Evolutionary conservation across 1,140 invertebrate species (phyloP), one percentile per base, ranked within the genome.

Genomic region (Mycetomoellerius zeteki): DNA sequence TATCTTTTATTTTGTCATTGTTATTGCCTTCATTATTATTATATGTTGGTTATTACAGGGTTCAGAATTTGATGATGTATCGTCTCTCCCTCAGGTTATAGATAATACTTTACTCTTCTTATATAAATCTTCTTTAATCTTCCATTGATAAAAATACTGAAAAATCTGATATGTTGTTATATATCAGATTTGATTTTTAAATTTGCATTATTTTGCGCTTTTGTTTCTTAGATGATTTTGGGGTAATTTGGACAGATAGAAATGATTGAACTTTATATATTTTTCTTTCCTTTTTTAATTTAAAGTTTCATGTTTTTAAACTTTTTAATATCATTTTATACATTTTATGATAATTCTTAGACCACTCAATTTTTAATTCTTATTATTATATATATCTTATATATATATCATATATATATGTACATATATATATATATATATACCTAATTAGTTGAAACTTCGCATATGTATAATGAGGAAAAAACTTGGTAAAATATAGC

Each of bases 21-120:
- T 75, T 84, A 84, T 84, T 84, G 62, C n/a, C 69, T 43, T 47
- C 80, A 19, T 82, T 75, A 84, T 71, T 58, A 81, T 84, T 73
- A 60, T 60, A 27, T 16, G 54, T 16, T 50, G 54, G 54, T 62
- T 75, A 81, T 81, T 81, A 75, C 21, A 43, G 69, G 14, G n/a
- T 33, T 21, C 37, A 73, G 37, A 47, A 50, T 75, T 75, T 27
- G 69, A 84, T 19, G 54, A 84, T 43, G 67, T 58, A 47, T 72
- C 47, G n/a, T 43, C 27, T 21, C 5, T 24, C 12, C 21, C 37
- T 69, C 7, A 8, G 37, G 10, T 67, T 67, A 54, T 10, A 24
- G 30, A 24, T 56, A 37, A 78, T 33, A 52, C 24, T 14, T 14
- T 33, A 21, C 27, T 65, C 7, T n/a, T n/a, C 16, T 1, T 8